Base-by-base conservation (phyloP, 2,797 vertebrate species). In the Cirrhinus molitorella region DNA sequence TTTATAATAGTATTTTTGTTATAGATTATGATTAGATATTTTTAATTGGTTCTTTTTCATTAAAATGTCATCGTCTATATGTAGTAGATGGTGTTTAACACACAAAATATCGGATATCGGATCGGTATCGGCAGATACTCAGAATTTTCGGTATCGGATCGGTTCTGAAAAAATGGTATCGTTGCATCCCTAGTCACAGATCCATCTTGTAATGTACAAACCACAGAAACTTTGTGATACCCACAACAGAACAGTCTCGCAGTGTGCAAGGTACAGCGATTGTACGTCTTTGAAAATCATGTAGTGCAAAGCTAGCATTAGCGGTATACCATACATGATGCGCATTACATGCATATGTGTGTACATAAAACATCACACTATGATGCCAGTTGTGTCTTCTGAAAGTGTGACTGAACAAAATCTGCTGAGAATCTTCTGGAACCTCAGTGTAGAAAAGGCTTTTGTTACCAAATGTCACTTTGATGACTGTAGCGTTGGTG, bases 401-500 rank as follows among this genome's bases (percentile, higher is more conserved):
- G 25, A 14, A 25, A 28, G 68, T 19, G 68, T 19, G 68, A 71
- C 43, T 47, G 43, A 71, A 49, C n/a, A 70, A 47, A 70, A 47
- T 17, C 13, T 25, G 45, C 43, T 3, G n/a, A 47, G 14, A 28
- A 17, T 70, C 45, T 17, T 47, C 43, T 0, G 4, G 16, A 49
- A 71, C 67, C 40, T 45, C 21, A 45, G 40, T 23, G 13, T 25
- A 47, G 40, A 70, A 70, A 45, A 45, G 67, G 40, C n/a, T 45
- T 45, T 70, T 25, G 40, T 70, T 16, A 47, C 40, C n/a, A 70
- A 70, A 70, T 17, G 40, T 47, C 40, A 70, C 40, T 45, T 70
- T 70, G 67, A 45, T 70, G 13, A 70, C 40, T 45, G 13, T 13
- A 25, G 67, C 2, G 13, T 5, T 23, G 40, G 67, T 70, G n/a